Percentiles rank a stretch among this genome's conserved stretches.
phyloP scores from a whole-genome alignment of 2,797 vertebrate genomes.

The Pristis pectinata region DNA sequence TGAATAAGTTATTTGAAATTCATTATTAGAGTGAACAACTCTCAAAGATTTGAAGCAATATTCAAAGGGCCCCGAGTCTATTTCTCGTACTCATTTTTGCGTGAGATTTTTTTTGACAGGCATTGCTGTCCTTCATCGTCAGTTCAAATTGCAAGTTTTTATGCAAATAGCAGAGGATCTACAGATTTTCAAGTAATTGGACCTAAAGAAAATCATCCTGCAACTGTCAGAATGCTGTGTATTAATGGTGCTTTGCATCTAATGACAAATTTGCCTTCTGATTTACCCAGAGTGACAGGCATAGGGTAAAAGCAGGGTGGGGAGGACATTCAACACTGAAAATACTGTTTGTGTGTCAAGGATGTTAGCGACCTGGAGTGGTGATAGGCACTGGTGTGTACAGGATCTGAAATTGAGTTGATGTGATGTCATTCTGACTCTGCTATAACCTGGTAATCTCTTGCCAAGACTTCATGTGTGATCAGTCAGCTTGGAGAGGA shows the following conservation, averaged over 20 bases:
- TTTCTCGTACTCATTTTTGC: slow-evolving; percentile 51
- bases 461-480: slow-evolving; percentile 68
- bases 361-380: slow-evolving; percentile 67
- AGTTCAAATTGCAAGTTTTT: slow-evolving; percentile 52
- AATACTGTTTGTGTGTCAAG: slow-evolving; percentile 67
- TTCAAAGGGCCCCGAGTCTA: slow-evolving; percentile 45
- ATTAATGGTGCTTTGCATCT: slow-evolving; percentile 59
- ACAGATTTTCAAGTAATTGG: slow-evolving; percentile 44
- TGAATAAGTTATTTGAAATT: slow-evolving; percentile 91
- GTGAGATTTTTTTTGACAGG: slow-evolving; percentile 69
- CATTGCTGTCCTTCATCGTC: slow-evolving; percentile 52
- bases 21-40: slow-evolving; percentile 75
- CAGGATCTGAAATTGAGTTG: slow-evolving; percentile 77
- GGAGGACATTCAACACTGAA: slow-evolving; percentile 54
- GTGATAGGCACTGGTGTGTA: slow-evolving; percentile 71
- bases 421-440: slow-evolving; percentile 75
- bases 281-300: slow-evolving; percentile 66
- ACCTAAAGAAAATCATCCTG: slow-evolving; percentile 50
- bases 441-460: slow-evolving; percentile 67
- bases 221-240: slow-evolving; percentile 54
- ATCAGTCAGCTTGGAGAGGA: slow-evolving; percentile 63
- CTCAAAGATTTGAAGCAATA: slow-evolving; percentile 68
- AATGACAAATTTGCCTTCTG: slow-evolving; percentile 62
- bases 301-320: slow-evolving; percentile 49
- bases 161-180: slow-evolving; percentile 59